phyloP scores from a whole-genome alignment of 2,888 invertebrate genomes.

The Mythimna loreyi region DNA sequence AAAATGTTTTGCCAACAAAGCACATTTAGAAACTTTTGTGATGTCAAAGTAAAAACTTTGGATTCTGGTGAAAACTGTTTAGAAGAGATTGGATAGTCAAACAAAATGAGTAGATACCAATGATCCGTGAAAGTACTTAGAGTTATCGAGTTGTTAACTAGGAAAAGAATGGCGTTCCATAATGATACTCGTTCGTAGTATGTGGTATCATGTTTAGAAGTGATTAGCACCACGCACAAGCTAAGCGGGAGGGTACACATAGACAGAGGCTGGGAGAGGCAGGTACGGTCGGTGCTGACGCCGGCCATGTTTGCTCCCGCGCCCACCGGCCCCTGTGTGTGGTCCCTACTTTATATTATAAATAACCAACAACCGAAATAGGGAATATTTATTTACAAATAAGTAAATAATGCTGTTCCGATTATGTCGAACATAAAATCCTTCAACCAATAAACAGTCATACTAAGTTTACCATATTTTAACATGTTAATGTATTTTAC shows the following conservation, averaged over 20 bases:
- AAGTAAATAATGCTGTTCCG: slow-evolving; percentile 11
- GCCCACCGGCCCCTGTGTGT: slow-evolving; percentile 81
- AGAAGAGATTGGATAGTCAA: slow-evolving; percentile 64
- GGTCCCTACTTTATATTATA: slow-evolving; percentile 74
- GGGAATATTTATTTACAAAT: slow-evolving; percentile 33
- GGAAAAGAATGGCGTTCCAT: slow-evolving; percentile 85
- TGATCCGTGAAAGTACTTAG: slow-evolving; percentile 78
- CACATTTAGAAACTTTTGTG: slow-evolving; percentile 52
- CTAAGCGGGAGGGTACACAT: slow-evolving; percentile 82
- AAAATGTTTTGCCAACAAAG: slow-evolving; percentile 78
- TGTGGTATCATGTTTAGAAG: slow-evolving; percentile 84
- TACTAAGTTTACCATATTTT: slow-evolving; percentile 69
- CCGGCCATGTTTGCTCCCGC: slow-evolving; percentile 83
- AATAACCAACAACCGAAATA: slow-evolving; percentile 43
- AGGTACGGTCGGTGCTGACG: slow-evolving; percentile 76
- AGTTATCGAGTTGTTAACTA: slow-evolving; percentile 84
- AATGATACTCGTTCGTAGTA: slow-evolving; percentile 77
- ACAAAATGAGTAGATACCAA: slow-evolving; percentile 69
- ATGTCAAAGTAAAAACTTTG: slow-evolving; percentile 37
- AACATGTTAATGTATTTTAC: slow-evolving; percentile 71
- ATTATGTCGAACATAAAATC: slow-evolving; percentile 57
- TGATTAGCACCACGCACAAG: slow-evolving; percentile 81
- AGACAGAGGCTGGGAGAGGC: slow-evolving; percentile 74
- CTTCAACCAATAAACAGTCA: slow-evolving; percentile 66
- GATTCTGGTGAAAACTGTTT: slow-evolving; percentile 37